A percentile compares a stretch with the other conserved stretches of the same genome.
phyloP scores from a whole-genome alignment of 2,888 invertebrate species.

The Lasioglossum marginatum region DNA sequence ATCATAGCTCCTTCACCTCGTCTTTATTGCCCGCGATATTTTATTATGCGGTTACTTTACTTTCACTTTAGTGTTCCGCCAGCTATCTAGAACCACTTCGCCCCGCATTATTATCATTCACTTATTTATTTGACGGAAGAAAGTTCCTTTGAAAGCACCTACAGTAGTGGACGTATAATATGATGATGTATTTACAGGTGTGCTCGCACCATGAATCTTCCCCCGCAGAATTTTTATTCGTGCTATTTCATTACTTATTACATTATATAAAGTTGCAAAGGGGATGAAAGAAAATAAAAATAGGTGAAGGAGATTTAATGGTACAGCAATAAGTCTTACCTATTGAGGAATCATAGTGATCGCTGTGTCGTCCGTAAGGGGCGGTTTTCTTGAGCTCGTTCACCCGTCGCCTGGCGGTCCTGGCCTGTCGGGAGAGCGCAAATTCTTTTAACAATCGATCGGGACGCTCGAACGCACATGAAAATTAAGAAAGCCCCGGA shows the following conservation, averaged over 20 bases:
- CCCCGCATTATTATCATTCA: not conserved
- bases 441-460: conserved; percentile 41
- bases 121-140: not conserved
- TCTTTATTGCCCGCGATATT: not conserved
- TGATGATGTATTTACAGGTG: not conserved
- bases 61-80: not conserved
- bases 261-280: too few relatives aligned
- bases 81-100: not conserved
- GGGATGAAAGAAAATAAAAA: not conserved
- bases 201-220: not conserved
- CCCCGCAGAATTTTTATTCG: not conserved
- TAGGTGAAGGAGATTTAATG: not conserved
- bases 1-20: not conserved
- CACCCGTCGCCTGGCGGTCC: conserved; percentile 71
- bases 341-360: conserved; percentile 78
- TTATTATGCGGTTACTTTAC: not conserved
- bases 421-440: conserved; percentile 62
- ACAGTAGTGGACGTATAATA: not conserved
- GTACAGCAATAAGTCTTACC: conserved; percentile 64
- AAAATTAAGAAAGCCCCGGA: conserved; percentile 36
- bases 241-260: not conserved
- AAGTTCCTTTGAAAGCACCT: not conserved
- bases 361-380: conserved; percentile 78
- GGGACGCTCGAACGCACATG: conserved; percentile 28
- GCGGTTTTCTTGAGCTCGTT: conserved; percentile 61